These are phyloP conservation scores for Climacteris rufus DNA, from an alignment of 2,113 vertebrate species.

Conservation along the genomic window DNA sequence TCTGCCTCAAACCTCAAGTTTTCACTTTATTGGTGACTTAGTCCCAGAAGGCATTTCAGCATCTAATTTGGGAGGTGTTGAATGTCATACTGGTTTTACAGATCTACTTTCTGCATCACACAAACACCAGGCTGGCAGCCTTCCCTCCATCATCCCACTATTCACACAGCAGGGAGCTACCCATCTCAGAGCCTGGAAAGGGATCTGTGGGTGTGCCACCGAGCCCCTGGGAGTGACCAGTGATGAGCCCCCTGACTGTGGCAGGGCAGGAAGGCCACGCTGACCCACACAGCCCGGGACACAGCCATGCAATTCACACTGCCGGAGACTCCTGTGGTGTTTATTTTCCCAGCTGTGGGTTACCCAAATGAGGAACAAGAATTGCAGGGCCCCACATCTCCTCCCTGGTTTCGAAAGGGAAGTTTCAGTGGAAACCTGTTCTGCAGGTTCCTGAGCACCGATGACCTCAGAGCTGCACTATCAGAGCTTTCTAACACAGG, in stretches of 20 bases:
- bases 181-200: background rate
- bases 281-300: background rate
- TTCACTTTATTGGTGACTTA: background rate
- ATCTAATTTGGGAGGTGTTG: background rate
- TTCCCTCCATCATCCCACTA: background rate
- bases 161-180: background rate
- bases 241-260: accelerated
- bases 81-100: background rate
- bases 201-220: accelerated
- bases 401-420: background rate
- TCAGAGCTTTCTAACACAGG: background rate
- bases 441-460: background rate
- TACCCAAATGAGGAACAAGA: background rate
- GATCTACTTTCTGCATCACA: background rate
- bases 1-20: background rate
- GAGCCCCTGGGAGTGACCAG: accelerated
- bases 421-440: constrained; percentile 39
- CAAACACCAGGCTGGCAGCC: background rate
- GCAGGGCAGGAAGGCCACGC: background rate
- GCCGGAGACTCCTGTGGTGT: accelerated
- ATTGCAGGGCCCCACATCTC: background rate
- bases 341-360: background rate
- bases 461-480: background rate
- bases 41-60: background rate
- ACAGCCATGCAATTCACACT: accelerated